phyloP scores from a whole-genome alignment of 2,797 vertebrate species.

The Periophthalmus magnuspinnatus region DNA sequence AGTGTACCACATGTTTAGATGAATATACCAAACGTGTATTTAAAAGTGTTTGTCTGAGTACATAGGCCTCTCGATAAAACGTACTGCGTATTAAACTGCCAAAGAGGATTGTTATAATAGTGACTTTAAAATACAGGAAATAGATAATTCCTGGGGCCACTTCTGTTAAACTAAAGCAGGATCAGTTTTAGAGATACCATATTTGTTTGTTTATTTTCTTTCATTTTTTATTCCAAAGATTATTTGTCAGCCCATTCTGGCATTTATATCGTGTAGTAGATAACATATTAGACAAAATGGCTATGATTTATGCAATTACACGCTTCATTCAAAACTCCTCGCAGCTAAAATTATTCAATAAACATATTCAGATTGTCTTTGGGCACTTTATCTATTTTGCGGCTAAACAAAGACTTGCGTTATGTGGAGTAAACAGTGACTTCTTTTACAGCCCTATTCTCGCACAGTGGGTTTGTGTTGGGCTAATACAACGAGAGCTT shows the following conservation, averaged over 20 bases:
- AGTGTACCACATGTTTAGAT: background rate
- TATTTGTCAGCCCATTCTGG: slow-evolving; percentile 34
- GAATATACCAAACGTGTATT: background rate
- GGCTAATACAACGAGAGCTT: slow-evolving; percentile 8
- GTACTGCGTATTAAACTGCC: slow-evolving; percentile 16
- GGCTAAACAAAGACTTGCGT: slow-evolving; percentile 10
- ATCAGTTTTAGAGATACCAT: background rate
- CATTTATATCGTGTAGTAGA: slow-evolving; percentile 44
- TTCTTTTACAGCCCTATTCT: slow-evolving; percentile 2
- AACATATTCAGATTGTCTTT: slow-evolving; percentile 27
- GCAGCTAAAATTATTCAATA: slow-evolving; percentile 42
- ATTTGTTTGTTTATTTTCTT: background rate
- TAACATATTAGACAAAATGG: slow-evolving; percentile 47
- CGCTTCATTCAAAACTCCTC: slow-evolving; percentile 48
- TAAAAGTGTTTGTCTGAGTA: background rate
- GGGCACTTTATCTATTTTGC: slow-evolving; percentile 20
- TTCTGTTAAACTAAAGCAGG: slow-evolving; percentile 3
- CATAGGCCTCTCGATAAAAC: slow-evolving; percentile 10
- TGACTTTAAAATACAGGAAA: background rate
- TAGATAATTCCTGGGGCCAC: background rate
- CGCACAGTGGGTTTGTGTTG: background rate
- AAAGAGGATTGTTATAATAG: slow-evolving; percentile 27
- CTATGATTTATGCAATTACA: slow-evolving; percentile 51
- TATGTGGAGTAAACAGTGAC: slow-evolving; percentile 1
- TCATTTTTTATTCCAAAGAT: slow-evolving; percentile 20